Conservation (phyloP, 2,113 vertebrate genomes). For the Galemys pyrenaicus region DNA sequence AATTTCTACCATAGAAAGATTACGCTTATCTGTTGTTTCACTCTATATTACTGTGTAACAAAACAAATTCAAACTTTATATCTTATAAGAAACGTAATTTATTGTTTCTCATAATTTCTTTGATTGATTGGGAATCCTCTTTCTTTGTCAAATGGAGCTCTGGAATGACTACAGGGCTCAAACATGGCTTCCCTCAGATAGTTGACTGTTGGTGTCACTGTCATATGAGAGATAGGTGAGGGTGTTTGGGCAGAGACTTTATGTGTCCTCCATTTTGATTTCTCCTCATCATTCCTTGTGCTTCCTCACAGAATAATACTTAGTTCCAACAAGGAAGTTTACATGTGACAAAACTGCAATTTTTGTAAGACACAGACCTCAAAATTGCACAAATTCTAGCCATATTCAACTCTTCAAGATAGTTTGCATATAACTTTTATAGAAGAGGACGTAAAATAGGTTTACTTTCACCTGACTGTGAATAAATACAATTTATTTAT, state of each 20-base stretch:
- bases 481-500: neutral
- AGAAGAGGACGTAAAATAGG: neutral
- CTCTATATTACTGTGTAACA: neutral
- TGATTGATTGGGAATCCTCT: neutral
- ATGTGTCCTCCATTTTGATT: neutral
- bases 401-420: neutral
- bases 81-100: neutral
- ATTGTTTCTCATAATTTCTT: neutral
- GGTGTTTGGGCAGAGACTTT: neutral
- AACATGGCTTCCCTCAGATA: neutral
- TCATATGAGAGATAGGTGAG: neutral
- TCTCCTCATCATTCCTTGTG: neutral
- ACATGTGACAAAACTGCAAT: neutral
- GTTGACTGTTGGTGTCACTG: neutral
- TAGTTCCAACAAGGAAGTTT: neutral
- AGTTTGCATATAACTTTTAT: neutral
- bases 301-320: neutral
- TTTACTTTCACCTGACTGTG: neutral
- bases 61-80: neutral
- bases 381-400: neutral
- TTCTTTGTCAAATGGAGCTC: neutral
- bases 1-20: neutral
- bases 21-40: neutral
- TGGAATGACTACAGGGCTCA: neutral
- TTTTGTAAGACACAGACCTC: neutral